Evolutionary conservation across 1,140 invertebrate genomes (phyloP), one percentile per base, ranked within the genome.

Genomic region (Macrobrachium nipponense): DNA sequence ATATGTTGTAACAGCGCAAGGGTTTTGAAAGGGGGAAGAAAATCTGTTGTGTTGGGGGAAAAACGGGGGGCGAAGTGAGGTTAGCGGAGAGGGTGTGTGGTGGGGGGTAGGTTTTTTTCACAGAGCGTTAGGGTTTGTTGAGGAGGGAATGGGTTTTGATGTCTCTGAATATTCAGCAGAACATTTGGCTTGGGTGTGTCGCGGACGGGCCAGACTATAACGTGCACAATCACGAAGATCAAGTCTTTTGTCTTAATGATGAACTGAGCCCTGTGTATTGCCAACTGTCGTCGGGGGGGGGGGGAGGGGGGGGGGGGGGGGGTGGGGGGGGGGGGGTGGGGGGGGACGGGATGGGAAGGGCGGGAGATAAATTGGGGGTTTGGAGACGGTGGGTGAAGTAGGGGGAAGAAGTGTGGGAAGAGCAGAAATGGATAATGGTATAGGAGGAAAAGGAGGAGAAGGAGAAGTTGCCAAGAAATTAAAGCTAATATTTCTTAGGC

Each of bases 181-280:
- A 51, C 51, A 51, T 51, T 51, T 51, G 51, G 51, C 51, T 51
- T 51, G 51, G 51, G 51, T 51, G 51, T 51, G 51, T 51, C 51
- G 51, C 51, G 68, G 68, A 23, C 36, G 68, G 44, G 6, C 60
- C 18, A 20, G 72, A 20, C 43, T 58, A 51, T 77, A 68, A 58
- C 77, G 80, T 77, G 80, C 84, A 86, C 84, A 62, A 51, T 86
- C 64, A 75, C 59, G 18, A 15, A 64, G 44, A 86, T 86, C 66
- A 58, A 15, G 58, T 27, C 68, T 75, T 86, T 80, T 86, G 68
- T 80, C 77, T 86, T 75, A 51, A 44, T 86, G 77, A 80, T 62
- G 59, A n/a, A 80, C 23, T 23, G 84, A 51, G 61, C 36, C 66
- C 59, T 60, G 64, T 14, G 58, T 80, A 58, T 12, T 73, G 78